A percentile compares a stretch with the other conserved stretches of the same genome.
Conservation (phyloP, 2,797 vertebrate species). For the Coreius guichenoti region DNA sequence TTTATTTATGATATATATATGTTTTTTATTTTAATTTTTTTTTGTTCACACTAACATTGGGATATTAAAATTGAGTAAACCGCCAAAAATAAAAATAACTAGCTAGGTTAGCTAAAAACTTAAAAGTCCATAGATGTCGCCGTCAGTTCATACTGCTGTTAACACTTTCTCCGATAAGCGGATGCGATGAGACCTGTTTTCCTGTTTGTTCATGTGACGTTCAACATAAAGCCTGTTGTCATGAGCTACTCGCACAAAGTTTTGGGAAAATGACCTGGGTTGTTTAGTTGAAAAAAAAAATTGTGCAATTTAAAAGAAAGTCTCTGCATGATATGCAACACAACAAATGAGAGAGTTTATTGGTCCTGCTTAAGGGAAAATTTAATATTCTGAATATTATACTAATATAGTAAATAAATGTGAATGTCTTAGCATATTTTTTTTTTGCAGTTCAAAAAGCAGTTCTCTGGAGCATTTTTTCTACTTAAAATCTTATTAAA, state of each 20-base stretch:
- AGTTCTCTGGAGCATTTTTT: not conserved
- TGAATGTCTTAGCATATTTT: not conserved
- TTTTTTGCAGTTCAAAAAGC: not conserved
- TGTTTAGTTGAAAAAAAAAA: slow-evolving; percentile 13
- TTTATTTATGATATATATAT: not conserved
- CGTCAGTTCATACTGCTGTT: not conserved
- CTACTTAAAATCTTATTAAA: too few relatives aligned
- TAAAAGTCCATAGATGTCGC: not conserved
- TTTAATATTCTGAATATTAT: not conserved
- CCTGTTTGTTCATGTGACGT: not conserved
- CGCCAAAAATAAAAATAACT: not conserved
- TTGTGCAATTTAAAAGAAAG: not conserved
- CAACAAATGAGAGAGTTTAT: not conserved
- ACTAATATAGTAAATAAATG: not conserved
- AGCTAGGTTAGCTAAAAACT: not conserved
- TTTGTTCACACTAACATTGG: not conserved
- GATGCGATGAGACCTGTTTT: not conserved
- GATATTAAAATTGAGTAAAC: not conserved
- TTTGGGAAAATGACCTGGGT: not conserved
- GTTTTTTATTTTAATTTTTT: not conserved
- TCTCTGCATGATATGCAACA: not conserved
- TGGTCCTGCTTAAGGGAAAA: not conserved
- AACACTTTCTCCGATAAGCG: not conserved
- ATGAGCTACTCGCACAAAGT: not conserved
- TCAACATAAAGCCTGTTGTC: not conserved